Conservation (phyloP, 2,888 invertebrate genomes). For the Polymixis lichenea region DNA sequence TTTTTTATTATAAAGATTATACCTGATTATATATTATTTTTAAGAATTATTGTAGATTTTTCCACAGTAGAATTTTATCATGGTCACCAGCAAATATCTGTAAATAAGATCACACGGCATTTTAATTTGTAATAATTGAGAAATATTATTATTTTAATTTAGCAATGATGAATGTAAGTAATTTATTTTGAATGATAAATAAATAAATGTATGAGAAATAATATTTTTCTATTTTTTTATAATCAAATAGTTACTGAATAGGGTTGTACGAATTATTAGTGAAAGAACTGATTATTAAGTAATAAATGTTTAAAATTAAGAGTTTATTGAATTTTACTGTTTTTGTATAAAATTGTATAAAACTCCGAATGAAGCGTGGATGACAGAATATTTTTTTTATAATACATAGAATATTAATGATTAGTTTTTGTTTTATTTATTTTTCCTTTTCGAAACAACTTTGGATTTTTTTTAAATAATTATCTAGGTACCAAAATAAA, state of each 20-base stretch:
- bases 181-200: slow-evolving; percentile 71
- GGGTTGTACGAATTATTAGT: slow-evolving; percentile 66
- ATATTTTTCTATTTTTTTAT: slow-evolving; percentile 58
- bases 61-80: slow-evolving; percentile 12
- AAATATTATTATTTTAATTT: slow-evolving; percentile 40
- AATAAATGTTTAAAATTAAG: slow-evolving; percentile 63
- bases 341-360: slow-evolving; percentile 67
- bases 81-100: slow-evolving; percentile 26
- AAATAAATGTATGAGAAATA: slow-evolving; percentile 38
- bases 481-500: too few species aligned
- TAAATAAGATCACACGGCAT: slow-evolving; percentile 14
- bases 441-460: neutral
- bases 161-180: slow-evolving; percentile 72
- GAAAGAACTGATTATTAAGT: slow-evolving; percentile 79
- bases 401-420: slow-evolving; percentile 61
- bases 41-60: slow-evolving; percentile 40
- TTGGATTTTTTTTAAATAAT: too few species aligned
- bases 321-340: slow-evolving; percentile 69
- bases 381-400: slow-evolving; percentile 65
- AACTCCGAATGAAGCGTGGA: slow-evolving; percentile 59
- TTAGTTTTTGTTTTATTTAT: slow-evolving; percentile 62
- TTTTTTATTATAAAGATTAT: slow-evolving; percentile 20
- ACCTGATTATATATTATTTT: slow-evolving; percentile 40
- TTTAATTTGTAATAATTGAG: slow-evolving; percentile 26
- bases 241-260: slow-evolving; percentile 59